Base-by-base conservation (phyloP, 2,888 invertebrate genomes). In the Crematogaster levior region DNA sequence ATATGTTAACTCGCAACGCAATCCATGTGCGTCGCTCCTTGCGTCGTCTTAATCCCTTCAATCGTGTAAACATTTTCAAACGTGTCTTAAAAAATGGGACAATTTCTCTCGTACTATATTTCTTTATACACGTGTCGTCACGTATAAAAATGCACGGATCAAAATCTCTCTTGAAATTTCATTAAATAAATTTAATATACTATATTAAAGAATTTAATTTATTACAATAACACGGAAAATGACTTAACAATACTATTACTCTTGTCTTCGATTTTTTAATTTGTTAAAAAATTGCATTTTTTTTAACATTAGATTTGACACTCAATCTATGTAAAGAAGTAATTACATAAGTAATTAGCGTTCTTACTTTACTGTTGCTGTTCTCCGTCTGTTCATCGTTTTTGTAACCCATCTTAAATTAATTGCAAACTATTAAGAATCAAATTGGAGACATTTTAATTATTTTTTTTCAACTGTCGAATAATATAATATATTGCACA, bases 1-100 rank as follows among this genome's bases (percentile, higher is more conserved):
- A 79, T 79, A 79, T 68, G 77, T 79, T 43, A 46, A 70, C 56
- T 56, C 21, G 66, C 43, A 66, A 77, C 43, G 56, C 53, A 65
- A 66, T 53, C 1, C 30, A 40, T 56, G 30, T 15, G 3, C 43
- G 10, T 37, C 30, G 12, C 6, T 24, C 12, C n/a, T n/a, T 34
- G 56, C 24, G n/a, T 70, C 30, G 5, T 24, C 43, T 43, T 34
- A 10, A 24, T 34, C 10, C 7, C 12, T 56, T 37, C 27, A 21
- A 73, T n/a, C 40, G 40, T 10, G 7, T 24, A 30, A 77, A 77
- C 15, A 66, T 43, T 30, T 18, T 43, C 5, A 53, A 37, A 65
- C 7, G 2, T 12, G 30, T 75, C 7, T 61, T 34, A 37, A 56
- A 58, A 58, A 63, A 63, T 63, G 9, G n/a, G 40, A 37, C 21